phyloP scores from a whole-genome alignment of 35 echinoderm and acorn worm genomes.

The Hemicentrotus pulcherrimus region DNA sequence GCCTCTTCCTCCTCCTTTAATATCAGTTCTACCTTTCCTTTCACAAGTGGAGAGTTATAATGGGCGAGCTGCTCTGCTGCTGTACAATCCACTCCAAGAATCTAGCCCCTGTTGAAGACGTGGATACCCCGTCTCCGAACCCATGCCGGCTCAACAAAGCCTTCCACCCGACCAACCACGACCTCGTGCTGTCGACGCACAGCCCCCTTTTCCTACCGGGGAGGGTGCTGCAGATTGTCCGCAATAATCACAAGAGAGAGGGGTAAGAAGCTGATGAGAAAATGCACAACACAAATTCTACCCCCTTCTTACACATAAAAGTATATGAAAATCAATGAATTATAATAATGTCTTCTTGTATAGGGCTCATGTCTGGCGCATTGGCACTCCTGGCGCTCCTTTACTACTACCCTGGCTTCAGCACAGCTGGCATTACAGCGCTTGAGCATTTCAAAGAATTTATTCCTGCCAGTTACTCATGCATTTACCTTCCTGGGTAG shows the following conservation, averaged over 20 bases:
- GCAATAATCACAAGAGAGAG: slow-evolving; percentile 92
- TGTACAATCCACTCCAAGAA: slow-evolving; percentile 75
- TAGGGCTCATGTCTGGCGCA: too few species aligned
- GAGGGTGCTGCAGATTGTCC: slow-evolving; percentile 87
- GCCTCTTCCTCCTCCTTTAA: too few species aligned
- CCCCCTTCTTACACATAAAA: too few species aligned
- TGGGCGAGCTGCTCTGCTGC: slow-evolving; percentile 85
- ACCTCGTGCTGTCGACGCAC: slow-evolving; percentile 68
- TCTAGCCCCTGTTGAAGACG: slow-evolving; percentile 64
- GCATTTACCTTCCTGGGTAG: too few species aligned
- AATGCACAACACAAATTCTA: too few species aligned
- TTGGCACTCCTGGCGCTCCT: too few species aligned
- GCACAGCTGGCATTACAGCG: too few species aligned
- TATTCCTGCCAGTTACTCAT: too few species aligned
- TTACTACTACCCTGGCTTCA: too few species aligned
- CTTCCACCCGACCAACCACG: slow-evolving; percentile 74
- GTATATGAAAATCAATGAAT: too few species aligned
- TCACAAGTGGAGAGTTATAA: slow-evolving; percentile 85
- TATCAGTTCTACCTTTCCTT: neutral
- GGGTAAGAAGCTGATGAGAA: slow-evolving; percentile 55
- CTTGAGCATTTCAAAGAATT: too few species aligned
- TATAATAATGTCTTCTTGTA: too few species aligned
- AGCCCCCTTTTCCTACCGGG: slow-evolving; percentile 86
- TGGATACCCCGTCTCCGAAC: slow-evolving; percentile 48
- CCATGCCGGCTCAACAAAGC: slow-evolving; percentile 56